Evolutionary conservation across 2,888 invertebrate species (phyloP).

Genomic region (Serripes groenlandicus): DNA sequence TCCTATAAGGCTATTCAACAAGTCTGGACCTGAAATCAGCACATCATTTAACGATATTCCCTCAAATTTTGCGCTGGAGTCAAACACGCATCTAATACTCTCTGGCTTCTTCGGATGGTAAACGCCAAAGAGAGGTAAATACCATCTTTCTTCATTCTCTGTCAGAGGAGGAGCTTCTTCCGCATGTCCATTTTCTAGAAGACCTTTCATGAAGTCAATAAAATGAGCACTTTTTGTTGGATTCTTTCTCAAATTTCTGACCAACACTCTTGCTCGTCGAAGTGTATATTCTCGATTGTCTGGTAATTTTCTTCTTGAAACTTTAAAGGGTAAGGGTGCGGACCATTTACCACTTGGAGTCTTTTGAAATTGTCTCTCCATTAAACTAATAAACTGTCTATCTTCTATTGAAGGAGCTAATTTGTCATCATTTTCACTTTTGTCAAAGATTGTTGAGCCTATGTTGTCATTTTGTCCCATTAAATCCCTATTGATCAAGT

Average conservation of each 20-base stretch:
- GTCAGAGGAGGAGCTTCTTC: neutral
- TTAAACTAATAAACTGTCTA: neutral
- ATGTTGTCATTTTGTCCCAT: neutral
- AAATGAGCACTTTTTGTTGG: neutral
- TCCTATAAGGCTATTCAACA: too few relatives aligned
- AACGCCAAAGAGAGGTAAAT: slow-evolving; percentile 5
- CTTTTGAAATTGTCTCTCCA: neutral
- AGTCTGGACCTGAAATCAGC: too few relatives aligned
- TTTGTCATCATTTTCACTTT: neutral
- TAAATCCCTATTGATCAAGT: neutral
- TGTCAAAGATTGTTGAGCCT: neutral
- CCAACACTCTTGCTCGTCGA: neutral
- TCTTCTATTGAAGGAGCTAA: neutral
- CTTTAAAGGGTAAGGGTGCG: neutral
- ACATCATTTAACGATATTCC: too few relatives aligned
- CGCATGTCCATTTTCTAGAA: neutral
- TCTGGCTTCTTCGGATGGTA: too few relatives aligned
- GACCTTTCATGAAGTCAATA: neutral
- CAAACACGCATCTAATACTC: too few relatives aligned
- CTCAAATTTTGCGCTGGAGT: too few relatives aligned
- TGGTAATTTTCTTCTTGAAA: neutral
- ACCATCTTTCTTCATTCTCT: neutral
- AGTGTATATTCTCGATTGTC: slow-evolving; percentile 2
- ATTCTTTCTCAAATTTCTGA: neutral
- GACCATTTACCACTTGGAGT: neutral